Percentiles rank a stretch among this genome's conserved stretches.
phyloP scores from a whole-genome alignment of 2,888 invertebrate species.

The Lucinisca nassula region DNA sequence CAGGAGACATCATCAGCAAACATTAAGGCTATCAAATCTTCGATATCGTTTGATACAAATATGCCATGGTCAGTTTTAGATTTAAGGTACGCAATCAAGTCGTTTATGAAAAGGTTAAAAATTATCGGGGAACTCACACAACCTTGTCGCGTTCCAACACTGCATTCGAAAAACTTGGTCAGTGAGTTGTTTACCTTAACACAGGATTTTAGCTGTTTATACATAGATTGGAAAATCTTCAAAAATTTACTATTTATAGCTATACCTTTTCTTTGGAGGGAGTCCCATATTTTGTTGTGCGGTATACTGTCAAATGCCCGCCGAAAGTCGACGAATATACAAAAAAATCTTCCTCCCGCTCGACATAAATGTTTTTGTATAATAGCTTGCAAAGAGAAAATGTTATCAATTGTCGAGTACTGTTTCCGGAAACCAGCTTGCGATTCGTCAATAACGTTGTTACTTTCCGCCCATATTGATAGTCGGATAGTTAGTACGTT shows the following conservation, averaged over 20 bases:
- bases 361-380: constrained; percentile 1
- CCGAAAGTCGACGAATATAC: constrained; percentile 5
- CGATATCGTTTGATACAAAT: not conserved
- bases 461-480: constrained; percentile 3
- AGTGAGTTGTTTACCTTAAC: not conserved
- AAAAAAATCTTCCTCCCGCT: not conserved
- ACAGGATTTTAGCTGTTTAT: not conserved
- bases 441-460: constrained; percentile 4
- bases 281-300: not conserved
- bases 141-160: constrained; percentile 1
- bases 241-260: constrained; percentile 4
- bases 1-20: constrained; percentile 27
- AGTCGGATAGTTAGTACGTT: not conserved
- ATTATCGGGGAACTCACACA: constrained; percentile 25
- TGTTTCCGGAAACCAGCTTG: constrained; percentile 7
- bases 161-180: not conserved
- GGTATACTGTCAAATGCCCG: constrained; percentile 9
- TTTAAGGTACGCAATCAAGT: constrained; percentile 12
- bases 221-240: constrained; percentile 2
- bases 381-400: constrained; percentile 5
- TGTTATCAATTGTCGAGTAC: not conserved
- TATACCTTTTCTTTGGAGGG: constrained; percentile 1
- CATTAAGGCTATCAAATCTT: constrained; percentile 13
- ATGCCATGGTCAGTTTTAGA: not conserved
- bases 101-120: constrained; percentile 15